Base-by-base conservation (phyloP, 2,113 vertebrate species). In the Eretmochelys imbricata region DNA sequence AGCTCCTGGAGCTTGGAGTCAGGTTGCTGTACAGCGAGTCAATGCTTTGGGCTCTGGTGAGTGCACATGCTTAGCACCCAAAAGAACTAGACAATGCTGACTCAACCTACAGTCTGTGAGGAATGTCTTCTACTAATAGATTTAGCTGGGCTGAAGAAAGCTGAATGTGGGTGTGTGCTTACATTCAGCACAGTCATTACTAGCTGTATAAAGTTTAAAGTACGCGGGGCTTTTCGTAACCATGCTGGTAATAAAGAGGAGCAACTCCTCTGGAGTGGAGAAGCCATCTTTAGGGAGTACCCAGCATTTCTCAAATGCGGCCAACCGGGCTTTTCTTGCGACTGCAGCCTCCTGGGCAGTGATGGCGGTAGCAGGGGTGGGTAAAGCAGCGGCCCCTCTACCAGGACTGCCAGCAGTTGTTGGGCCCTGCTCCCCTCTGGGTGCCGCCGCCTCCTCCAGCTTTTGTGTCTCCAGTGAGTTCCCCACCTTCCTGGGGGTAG, bases 1-100 rank as follows among this genome's bases (percentile, higher is more conserved):
- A 0, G 99, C 99, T 0, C 99, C 99, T 0, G 99, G 99, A 51
- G 99, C 99, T 4, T 99, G 99, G 99, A 99, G 99, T 94, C 99
- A 99, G 97, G 98, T 99, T 88, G 99, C 99, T 0, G 98, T 99
- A 14, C 97, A 98, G 50, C 98, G 98, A 80, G 99, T 99, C 93
- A 99, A 99, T 19, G 99, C 99, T 3, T 89, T 97, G 31, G 99
- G 99, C 82, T 89, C 97, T 76, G 98, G 99, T 99, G 95, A 98
- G 98, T 95, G 62, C 27, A 6, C 0, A 0, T 6, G 82, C 82
- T 85, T 86, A 72, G 29, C 35, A 50, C 46, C 57, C 1, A 5
- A 16, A 57, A 22, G 72, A 24, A 27, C 31, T 24, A 46, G n/a
- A 20, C n/a, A 54, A 9, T 35, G 38, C 51, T 55, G 38, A 78